Evolutionary conservation across 2,797 vertebrate species (phyloP).

Genomic region (Pangasius larnaudii): DNA sequence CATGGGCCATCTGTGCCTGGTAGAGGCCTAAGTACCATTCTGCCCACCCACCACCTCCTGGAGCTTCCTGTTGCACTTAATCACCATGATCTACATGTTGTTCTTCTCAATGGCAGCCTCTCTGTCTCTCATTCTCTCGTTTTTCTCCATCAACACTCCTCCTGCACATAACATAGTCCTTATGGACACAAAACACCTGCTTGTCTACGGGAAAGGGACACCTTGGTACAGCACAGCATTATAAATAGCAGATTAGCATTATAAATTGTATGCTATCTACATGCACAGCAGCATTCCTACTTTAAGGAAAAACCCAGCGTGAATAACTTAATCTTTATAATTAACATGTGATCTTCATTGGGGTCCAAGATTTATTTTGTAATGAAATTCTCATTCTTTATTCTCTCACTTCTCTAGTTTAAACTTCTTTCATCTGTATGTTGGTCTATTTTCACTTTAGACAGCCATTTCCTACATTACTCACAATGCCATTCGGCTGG

Average conservation of each 20-base stretch:
- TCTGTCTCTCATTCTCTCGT: neutral
- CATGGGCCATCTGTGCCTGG: conserved; percentile 49
- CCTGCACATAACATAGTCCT: neutral
- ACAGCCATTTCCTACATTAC: neutral
- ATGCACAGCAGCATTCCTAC: conserved; percentile 13
- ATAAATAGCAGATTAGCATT: conserved; percentile 30
- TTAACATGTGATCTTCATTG: neutral
- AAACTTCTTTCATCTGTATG: neutral
- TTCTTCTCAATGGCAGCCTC: neutral
- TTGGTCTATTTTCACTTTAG: neutral
- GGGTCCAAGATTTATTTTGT: neutral
- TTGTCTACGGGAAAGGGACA: conserved; percentile 29
- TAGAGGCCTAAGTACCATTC: conserved; percentile 42
- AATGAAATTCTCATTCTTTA: neutral
- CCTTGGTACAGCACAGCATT: conserved; percentile 20
- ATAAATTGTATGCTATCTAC: conserved; percentile 22
- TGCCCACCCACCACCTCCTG: conserved; percentile 26
- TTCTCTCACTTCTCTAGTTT: neutral
- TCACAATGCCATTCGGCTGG: too few species aligned
- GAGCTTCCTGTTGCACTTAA: conserved; percentile 46
- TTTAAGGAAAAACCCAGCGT: neutral
- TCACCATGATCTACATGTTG: conserved; percentile 45
- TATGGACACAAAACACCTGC: conserved; percentile 32
- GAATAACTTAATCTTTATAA: neutral
- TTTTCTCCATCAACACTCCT: neutral